A percentile compares a stretch with the other conserved stretches of the same genome.
Conservation (phyloP, 1,140 invertebrate species). For the Hydropsyche tenuis region DNA sequence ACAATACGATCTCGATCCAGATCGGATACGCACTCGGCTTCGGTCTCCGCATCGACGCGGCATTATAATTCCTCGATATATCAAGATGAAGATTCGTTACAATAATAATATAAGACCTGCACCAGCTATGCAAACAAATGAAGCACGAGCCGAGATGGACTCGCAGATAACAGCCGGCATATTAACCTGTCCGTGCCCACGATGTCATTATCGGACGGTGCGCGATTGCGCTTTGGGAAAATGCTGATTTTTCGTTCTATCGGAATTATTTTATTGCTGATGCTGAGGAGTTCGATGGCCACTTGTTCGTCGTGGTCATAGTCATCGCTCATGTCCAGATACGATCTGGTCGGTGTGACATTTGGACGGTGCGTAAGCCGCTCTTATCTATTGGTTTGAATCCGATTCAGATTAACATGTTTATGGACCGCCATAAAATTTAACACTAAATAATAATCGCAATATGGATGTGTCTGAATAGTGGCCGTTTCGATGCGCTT, state of each 20-base stretch:
- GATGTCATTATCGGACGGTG: conserved; percentile 1
- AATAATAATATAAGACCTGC: conserved; percentile 6
- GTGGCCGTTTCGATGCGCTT: too few species aligned
- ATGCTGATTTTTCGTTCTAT: too few species aligned
- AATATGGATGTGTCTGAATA: not conserved
- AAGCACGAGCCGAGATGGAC: conserved; percentile 22
- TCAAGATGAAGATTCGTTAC: conserved; percentile 33
- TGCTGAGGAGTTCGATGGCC: conserved; percentile 36
- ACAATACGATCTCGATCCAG: too few species aligned
- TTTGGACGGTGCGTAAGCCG: conserved; percentile 44
- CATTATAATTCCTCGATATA: conserved; percentile 7
- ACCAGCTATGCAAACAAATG: conserved; percentile 24
- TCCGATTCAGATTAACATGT: conserved; percentile 47
- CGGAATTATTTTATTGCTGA: conserved; percentile 45
- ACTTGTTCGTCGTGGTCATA: conserved; percentile 47
- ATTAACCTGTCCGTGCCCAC: conserved; percentile 28
- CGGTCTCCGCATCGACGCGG: too few species aligned
- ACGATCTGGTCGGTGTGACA: conserved; percentile 45
- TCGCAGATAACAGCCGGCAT: conserved; percentile 16
- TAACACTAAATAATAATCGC: conserved; percentile 26
- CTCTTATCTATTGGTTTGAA: conserved; percentile 43
- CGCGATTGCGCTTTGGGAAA: too few species aligned
- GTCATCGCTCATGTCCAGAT: conserved; percentile 48
- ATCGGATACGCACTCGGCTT: too few species aligned
- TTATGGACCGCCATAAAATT: conserved; percentile 36